phyloP scores from a whole-genome alignment of 2,113 vertebrate species.

The Oncorhynchus clarkii region DNA sequence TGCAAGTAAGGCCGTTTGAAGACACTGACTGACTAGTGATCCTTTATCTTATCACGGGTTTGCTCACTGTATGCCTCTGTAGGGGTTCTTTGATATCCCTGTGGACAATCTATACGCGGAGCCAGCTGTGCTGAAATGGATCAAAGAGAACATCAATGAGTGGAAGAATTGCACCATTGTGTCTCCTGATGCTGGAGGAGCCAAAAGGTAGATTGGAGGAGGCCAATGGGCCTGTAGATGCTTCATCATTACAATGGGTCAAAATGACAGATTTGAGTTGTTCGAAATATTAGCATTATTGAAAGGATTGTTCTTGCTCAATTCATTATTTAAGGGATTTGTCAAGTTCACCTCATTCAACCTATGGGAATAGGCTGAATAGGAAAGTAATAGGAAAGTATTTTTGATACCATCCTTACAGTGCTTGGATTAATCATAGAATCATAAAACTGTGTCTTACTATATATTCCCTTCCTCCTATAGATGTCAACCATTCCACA shows the following conservation, averaged over 20 bases:
- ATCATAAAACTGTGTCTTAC: too few species aligned
- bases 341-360: too few species aligned
- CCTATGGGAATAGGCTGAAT: too few species aligned
- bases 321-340: too few species aligned
- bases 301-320: not conserved
- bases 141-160: slow-evolving; percentile 83
- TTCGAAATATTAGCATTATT: too few species aligned
- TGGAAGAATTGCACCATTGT: slow-evolving; percentile 88
- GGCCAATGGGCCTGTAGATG: not conserved
- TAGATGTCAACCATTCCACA: too few species aligned
- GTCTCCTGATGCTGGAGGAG: slow-evolving; percentile 86
- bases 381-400: too few species aligned
- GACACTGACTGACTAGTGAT: too few species aligned
- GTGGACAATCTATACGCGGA: slow-evolving; percentile 88
- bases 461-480: too few species aligned
- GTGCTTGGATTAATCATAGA: too few species aligned
- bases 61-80: slow-evolving; percentile 6
- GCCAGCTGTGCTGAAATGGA: slow-evolving; percentile 86
- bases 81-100: slow-evolving; percentile 89
- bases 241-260: not conserved
- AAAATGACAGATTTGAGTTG: not conserved
- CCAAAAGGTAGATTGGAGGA: slow-evolving; percentile 75
- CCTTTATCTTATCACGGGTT: not conserved
- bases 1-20: too few species aligned
- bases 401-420: too few species aligned